Base-by-base conservation (phyloP, 2,113 vertebrate genomes). In the Heterochromis multidens region DNA sequence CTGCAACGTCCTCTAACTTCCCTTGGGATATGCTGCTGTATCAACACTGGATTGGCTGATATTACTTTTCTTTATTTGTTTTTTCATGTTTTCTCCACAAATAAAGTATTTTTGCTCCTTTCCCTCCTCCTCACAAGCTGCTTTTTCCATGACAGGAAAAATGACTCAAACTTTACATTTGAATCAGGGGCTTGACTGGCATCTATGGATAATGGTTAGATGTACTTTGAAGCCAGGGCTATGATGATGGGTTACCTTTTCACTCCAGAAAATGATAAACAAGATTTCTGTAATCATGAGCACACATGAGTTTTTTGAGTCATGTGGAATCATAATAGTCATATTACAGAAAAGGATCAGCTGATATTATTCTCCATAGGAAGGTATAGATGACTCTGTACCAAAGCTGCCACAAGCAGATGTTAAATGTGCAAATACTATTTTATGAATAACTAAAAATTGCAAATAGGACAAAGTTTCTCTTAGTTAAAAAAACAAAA, bases 31-130 rank as follows among this genome's bases (percentile, higher is more conserved):
- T 57, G 65, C 86, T 52, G 87, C 70, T 81, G 84, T 84, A 92
- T 93, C 94, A 92, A 85, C 90, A 84, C 83, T 49, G 52, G 88
- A 78, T 79, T 92, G 87, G 91, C 91, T 93, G 91, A 92, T 87
- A 74, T 90, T 87, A 76, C 86, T 89, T 90, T 91, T 87, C 81
- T 85, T 90, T 87, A 19, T 83, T 81, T 52, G 78, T 85, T 83
- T 88, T 94, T 90, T 92, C 82, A 87, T 70, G 74, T 85, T 88
- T 93, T 89, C 77, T 63, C 67, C 72, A 61, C 85, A 88, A 92
- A 94, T 94, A 63, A 93, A 94, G 92, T 85, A 86, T 94, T 88
- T 89, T 77, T 85, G 35, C 78, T 65, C 29, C 57, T 67, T 61
- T 11, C 65, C 19, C 27, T 58, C 19, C 10, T 72, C 25, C 33